Evolutionary conservation across 2,797 vertebrate species (phyloP).

Genomic region (Setipinna tenuifilis): DNA sequence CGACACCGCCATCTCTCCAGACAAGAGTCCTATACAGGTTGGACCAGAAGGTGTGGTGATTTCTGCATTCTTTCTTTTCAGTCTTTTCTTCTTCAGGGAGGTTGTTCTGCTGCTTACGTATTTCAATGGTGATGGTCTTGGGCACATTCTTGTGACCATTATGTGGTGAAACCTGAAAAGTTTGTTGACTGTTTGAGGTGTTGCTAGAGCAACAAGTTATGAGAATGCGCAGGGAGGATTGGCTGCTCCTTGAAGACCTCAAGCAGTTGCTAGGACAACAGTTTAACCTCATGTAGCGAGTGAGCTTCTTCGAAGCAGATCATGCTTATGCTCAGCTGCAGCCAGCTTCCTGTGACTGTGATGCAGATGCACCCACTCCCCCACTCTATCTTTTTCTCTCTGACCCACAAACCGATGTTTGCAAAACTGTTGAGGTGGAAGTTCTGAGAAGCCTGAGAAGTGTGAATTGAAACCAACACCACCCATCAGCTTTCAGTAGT

Average conservation of each 20-base stretch:
- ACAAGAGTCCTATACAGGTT: not conserved
- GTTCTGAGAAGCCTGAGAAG: not conserved
- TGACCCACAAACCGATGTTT: constrained; percentile 19
- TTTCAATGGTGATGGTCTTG: not conserved
- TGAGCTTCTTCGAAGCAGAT: not conserved
- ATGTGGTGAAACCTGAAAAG: not conserved
- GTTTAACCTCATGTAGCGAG: not conserved
- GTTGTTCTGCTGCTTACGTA: not conserved
- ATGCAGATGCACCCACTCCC: not conserved
- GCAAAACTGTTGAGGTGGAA: constrained; percentile 12
- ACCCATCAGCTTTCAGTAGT: not conserved
- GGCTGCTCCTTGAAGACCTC: not conserved
- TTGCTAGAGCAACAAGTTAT: not conserved
- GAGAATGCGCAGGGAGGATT: not conserved
- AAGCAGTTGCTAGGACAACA: not conserved
- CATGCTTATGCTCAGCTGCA: not conserved
- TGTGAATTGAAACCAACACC: constrained; percentile 10
- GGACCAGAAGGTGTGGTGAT: not conserved
- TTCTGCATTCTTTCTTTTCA: not conserved
- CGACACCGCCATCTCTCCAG: not conserved
- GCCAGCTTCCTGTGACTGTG: not conserved
- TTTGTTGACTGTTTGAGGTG: not conserved
- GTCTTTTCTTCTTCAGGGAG: not conserved
- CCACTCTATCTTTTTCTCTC: not conserved
- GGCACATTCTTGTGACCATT: not conserved